These are phyloP conservation scores for Aphidoletes aphidimyza DNA, from an alignment of 2,888 invertebrate genomes.

Conservation along the genomic window DNA sequence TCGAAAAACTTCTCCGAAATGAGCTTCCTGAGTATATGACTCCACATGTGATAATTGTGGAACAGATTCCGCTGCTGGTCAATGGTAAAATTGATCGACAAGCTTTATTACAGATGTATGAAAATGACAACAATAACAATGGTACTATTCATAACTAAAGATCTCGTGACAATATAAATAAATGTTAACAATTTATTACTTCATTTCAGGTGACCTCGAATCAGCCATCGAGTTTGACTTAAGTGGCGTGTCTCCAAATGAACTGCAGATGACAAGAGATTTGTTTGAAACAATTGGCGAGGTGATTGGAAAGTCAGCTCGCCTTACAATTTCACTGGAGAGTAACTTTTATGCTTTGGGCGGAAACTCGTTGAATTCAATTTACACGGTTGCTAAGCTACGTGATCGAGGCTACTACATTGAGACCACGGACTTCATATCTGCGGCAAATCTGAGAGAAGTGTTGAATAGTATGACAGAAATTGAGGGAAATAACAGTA, in stretches of 20 bases:
- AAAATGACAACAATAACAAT: slow-evolving; percentile 76
- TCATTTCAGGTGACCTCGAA: slow-evolving; percentile 68
- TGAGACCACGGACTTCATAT: slow-evolving; percentile 84
- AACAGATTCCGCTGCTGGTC: slow-evolving; percentile 81
- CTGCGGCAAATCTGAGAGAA: slow-evolving; percentile 76
- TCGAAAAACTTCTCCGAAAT: slow-evolving; percentile 74
- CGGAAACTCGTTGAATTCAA: slow-evolving; percentile 87
- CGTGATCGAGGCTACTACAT: slow-evolving; percentile 82
- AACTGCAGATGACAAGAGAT: slow-evolving; percentile 73
- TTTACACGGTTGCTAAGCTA: slow-evolving; percentile 81
- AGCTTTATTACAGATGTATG: slow-evolving; percentile 77
- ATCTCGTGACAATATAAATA: too few relatives aligned
- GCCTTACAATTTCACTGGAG: slow-evolving; percentile 72
- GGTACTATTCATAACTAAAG: too few relatives aligned
- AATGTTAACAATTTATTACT: too few relatives aligned
- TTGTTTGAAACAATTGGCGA: slow-evolving; percentile 80
- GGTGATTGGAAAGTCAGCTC: slow-evolving; percentile 74
- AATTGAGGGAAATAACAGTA: slow-evolving; percentile 63
- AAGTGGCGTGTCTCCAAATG: slow-evolving; percentile 70
- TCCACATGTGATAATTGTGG: slow-evolving; percentile 79
- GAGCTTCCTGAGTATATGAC: slow-evolving; percentile 81
- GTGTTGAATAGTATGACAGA: slow-evolving; percentile 69
- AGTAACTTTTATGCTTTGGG: slow-evolving; percentile 87
- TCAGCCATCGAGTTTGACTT: slow-evolving; percentile 75
- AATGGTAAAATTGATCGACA: slow-evolving; percentile 91